Evolutionary conservation across 2,113 vertebrate species (phyloP).

Genomic region (Corynorhinus townsendii): DNA sequence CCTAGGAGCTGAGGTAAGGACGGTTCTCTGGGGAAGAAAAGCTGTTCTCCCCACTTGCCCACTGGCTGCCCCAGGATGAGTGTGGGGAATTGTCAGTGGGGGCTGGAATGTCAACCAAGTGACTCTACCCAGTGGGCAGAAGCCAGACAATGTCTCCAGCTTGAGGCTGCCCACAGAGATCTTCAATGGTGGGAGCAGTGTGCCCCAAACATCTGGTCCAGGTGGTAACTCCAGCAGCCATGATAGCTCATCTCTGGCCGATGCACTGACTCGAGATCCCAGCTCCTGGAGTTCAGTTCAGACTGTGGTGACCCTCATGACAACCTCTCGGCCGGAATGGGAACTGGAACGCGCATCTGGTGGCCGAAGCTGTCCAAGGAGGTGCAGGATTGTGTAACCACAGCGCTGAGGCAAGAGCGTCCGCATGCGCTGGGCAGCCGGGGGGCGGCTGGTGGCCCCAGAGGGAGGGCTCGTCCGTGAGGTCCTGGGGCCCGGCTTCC

Average conservation of each 20-base stretch:
- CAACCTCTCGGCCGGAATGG: constrained; percentile 90
- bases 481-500: constrained; percentile 79
- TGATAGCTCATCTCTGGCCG: constrained; percentile 35
- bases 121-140: constrained; percentile 28
- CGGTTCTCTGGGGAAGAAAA: constrained; percentile 71
- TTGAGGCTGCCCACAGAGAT: constrained; percentile 52
- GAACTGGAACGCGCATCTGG: constrained; percentile 87
- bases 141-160: constrained; percentile 63
- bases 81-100: constrained; percentile 40
- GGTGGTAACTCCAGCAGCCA: constrained; percentile 48
- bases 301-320: constrained; percentile 96
- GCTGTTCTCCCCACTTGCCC: constrained; percentile 47
- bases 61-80: constrained; percentile 43
- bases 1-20: constrained; percentile 75
- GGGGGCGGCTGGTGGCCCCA: constrained; percentile 82
- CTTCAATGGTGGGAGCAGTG: constrained; percentile 34
- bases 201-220: constrained; percentile 45
- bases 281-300: constrained; percentile 70
- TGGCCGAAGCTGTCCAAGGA: constrained; percentile 92
- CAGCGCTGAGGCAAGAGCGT: constrained; percentile 97
- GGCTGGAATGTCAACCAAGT: constrained; percentile 50
- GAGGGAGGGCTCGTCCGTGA: constrained; percentile 85
- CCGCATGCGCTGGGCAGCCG: constrained; percentile 88
- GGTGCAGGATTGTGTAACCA: constrained; percentile 94
- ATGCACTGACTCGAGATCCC: constrained; percentile 30